phyloP scores from a whole-genome alignment of 2,113 vertebrate genomes.

The Tachysurus vachellii region DNA sequence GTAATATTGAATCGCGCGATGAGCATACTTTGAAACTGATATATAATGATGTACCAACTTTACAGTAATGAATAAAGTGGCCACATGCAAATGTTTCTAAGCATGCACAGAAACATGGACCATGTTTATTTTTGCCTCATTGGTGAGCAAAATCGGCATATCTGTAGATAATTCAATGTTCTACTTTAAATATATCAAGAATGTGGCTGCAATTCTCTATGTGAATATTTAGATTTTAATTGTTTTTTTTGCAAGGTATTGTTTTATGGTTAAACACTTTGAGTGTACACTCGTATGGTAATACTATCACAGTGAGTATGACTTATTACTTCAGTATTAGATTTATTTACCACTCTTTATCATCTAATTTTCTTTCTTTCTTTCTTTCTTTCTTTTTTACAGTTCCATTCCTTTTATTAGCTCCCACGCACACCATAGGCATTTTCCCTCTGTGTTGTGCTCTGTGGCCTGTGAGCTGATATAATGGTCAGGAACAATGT shows the following conservation, averaged over 20 bases:
- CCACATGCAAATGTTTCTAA: not conserved
- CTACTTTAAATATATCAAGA: not conserved
- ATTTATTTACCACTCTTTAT: not conserved
- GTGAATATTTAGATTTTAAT: not conserved
- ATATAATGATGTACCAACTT: not conserved
- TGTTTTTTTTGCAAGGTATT: not conserved
- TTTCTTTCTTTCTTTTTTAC: not conserved
- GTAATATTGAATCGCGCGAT: not conserved
- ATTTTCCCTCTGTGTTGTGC: conserved; percentile 17
- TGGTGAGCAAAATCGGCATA: no score
- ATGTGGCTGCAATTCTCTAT: not conserved
- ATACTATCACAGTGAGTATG: not conserved
- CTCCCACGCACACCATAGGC: not conserved
- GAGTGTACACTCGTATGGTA: not conserved
- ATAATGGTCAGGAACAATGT: conserved; percentile 29
- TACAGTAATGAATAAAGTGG: not conserved
- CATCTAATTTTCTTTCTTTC: not conserved
- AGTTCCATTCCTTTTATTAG: not conserved
- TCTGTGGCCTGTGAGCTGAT: conserved; percentile 19
- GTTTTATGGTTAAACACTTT: not conserved
- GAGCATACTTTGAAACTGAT: not conserved
- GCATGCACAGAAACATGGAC: not conserved
- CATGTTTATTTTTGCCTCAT: not conserved
- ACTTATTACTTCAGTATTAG: not conserved
- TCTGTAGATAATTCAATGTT: not conserved